Evolutionary conservation across 2,113 vertebrate genomes (phyloP).

Genomic region (Bubo bubo): DNA sequence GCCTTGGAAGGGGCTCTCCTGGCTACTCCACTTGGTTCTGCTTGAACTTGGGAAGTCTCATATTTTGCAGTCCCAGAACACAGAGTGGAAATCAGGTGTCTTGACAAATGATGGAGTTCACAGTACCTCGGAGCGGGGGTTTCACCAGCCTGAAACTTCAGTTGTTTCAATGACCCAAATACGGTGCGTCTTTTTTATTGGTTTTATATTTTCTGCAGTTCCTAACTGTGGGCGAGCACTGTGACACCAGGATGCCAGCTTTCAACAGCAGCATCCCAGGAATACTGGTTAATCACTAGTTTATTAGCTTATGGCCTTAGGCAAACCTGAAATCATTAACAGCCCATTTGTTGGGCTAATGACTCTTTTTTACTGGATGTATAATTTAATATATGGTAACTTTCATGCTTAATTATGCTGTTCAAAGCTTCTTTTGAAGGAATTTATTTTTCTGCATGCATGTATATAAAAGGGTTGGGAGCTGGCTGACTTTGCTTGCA

Average conservation of each 20-base stretch:
- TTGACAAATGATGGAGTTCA: neutral
- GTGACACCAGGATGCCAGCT: neutral
- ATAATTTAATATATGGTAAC: slow-evolving; percentile 62
- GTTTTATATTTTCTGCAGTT: neutral
- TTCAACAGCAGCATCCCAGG: slow-evolving; percentile 17
- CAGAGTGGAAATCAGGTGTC: neutral
- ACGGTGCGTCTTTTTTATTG: accelerated
- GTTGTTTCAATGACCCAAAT: neutral
- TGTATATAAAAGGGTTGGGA: neutral
- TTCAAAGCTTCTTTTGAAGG: slow-evolving; percentile 58
- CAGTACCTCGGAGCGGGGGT: neutral
- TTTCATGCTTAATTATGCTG: slow-evolving; percentile 56
- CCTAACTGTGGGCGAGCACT: neutral
- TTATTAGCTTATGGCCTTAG: slow-evolving; percentile 34
- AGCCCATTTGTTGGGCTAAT: slow-evolving; percentile 59
- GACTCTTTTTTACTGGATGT: slow-evolving; percentile 51
- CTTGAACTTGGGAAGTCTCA: accelerated
- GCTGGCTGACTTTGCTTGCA: neutral
- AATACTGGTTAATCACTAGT: slow-evolving; percentile 29
- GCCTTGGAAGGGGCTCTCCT: neutral
- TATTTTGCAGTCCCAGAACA: neutral
- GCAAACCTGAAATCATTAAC: slow-evolving; percentile 62
- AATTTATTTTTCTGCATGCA: neutral
- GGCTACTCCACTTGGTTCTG: accelerated
- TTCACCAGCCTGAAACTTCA: accelerated